Percentiles rank a stretch among this genome's conserved stretches.
These are phyloP conservation scores for Echinarachnius parma DNA, from an alignment of 53 echinoderm and acorn worm genomes.

Conservation along the genomic window DNA sequence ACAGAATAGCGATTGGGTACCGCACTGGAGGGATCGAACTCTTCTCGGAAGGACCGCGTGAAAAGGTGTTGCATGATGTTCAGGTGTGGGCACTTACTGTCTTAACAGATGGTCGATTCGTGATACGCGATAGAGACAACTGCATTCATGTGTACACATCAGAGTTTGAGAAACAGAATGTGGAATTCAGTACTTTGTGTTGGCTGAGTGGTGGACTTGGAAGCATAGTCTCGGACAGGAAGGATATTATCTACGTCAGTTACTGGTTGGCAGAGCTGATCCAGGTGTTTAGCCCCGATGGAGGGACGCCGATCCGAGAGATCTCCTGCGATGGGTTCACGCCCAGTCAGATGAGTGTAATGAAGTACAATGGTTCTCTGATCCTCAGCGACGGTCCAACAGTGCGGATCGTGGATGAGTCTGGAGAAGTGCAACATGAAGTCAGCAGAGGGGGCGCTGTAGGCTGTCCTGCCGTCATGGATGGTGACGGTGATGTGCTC, in stretches of 20 bases:
- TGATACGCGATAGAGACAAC: constrained; percentile 23
- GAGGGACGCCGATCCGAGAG: constrained; percentile 9
- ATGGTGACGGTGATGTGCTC: background rate
- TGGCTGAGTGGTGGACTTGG: constrained; percentile 20
- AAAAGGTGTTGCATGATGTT: background rate
- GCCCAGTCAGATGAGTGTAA: constrained; percentile 1
- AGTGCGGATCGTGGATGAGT: background rate
- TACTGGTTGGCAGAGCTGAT: constrained; percentile 4
- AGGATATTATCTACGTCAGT: constrained; percentile 3
- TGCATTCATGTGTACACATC: background rate
- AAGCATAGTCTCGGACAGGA: background rate
- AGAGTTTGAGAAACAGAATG: background rate
- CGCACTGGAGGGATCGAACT: constrained; percentile 20
- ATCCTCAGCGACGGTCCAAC: constrained; percentile 9
- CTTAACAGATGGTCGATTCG: constrained; percentile 1
- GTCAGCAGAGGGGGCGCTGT: background rate
- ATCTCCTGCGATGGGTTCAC: background rate
- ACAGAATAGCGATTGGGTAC: constrained; percentile 11
- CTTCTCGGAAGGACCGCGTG: background rate
- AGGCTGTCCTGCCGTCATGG: constrained; percentile 3
- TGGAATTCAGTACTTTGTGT: background rate
- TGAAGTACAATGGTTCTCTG: background rate
- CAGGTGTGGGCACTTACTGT: constrained; percentile 17
- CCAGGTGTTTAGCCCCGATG: constrained; percentile 8
- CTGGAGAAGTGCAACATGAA: background rate